Percentiles rank a stretch among this genome's conserved stretches.
Conservation (phyloP, 2,113 vertebrate species). For the Neotragus moschatus region DNA sequence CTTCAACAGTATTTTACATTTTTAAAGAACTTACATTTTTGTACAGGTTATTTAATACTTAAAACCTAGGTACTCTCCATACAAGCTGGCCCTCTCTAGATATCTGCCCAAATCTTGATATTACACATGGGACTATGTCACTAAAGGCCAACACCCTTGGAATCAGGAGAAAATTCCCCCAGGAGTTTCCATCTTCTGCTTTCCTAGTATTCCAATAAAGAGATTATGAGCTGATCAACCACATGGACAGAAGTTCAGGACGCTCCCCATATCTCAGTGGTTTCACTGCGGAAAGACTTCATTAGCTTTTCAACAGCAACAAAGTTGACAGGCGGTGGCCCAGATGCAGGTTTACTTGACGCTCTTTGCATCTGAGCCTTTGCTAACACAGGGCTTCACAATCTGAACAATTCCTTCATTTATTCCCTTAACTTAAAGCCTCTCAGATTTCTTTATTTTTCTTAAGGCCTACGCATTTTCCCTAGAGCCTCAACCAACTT, state of each 20-base stretch:
- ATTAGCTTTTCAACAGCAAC: background rate
- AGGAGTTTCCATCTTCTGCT: slow-evolving; percentile 40
- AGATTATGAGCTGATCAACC: background rate
- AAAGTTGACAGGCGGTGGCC: background rate
- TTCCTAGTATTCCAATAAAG: background rate
- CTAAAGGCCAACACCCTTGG: background rate
- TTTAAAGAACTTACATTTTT: background rate
- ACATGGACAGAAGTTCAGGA: background rate
- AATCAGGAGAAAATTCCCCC: slow-evolving; percentile 46
- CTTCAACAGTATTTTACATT: background rate
- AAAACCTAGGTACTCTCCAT: slow-evolving; percentile 43
- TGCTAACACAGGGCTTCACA: background rate
- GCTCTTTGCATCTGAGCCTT: background rate
- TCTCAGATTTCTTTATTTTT: background rate
- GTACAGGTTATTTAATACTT: background rate
- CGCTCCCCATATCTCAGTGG: background rate
- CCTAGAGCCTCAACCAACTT: background rate
- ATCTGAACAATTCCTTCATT: background rate
- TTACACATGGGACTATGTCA: slow-evolving; percentile 12
- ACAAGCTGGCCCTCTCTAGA: background rate
- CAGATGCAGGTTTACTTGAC: background rate
- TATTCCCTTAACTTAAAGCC: background rate
- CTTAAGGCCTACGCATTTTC: background rate
- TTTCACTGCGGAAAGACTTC: background rate
- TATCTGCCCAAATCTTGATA: slow-evolving; percentile 8